Base-by-base conservation (phyloP, 2,113 vertebrate species). In the Sander lucioperca region DNA sequence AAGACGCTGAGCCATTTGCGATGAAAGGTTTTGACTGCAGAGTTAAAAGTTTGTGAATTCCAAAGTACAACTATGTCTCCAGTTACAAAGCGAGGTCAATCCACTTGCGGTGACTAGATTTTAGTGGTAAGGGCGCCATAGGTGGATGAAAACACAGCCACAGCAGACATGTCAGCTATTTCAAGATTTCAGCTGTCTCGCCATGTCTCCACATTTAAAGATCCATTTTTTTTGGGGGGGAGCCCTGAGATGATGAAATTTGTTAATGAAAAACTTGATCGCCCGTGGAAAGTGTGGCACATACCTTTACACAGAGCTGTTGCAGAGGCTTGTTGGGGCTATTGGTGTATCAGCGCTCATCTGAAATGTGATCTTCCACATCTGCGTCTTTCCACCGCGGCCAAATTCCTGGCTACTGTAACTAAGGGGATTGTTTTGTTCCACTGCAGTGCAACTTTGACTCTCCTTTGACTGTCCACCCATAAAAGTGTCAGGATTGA, bases 11-110 rank as follows among this genome's bases (percentile, higher is more conserved):
- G 88, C 80, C 81, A 48, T 70, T 93, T 85, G 91, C 67, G 89
- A 88, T 94, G 94, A 96, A 95, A 95, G 92, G 86, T 94, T 94
- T 94, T 92, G 93, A 95, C 92, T 94, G 83, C 67, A 8, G 84
- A 93, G 94, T 93, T 93, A 91, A 95, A 96, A 94, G 94, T 95
- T 94, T 92, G 92, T 64, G 92, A 94, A 96, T 96, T 96, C 96
- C 94, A 87, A 70, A 83, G 82, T 56, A 86, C 89, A 91, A 92
- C 93, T 66, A 27, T 0, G 68, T 91, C 90, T 96, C 95, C n/a
- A 48, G 89, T 96, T 96, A 95, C 95, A 92, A 92, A 94, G 89
- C 83, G 82, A 93, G 94, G 95, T 96, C 95, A 95, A 95, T 90
- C 93, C 95, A 93, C 93, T 96, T 95, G 91, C 78, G 80, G 77